Base-by-base conservation (phyloP, 2,113 vertebrate genomes). In the Falco punctatus region DNA sequence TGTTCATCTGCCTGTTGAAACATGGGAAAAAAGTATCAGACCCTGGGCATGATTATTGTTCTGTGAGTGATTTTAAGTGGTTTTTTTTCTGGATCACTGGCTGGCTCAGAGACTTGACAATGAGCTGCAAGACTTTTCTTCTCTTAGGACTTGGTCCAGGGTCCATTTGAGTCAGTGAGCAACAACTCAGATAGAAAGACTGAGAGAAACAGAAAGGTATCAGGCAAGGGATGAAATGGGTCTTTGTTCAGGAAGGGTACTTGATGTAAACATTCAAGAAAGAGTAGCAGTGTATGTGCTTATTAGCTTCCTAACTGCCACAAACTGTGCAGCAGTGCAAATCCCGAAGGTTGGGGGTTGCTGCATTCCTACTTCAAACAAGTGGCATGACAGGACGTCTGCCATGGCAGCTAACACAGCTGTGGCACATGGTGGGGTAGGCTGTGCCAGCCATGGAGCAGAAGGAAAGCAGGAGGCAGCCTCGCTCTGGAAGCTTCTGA, bases 361-460 rank as follows among this genome's bases (percentile, higher is more conserved):
- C 65, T 73, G 58, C 35, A 5, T 48, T 78, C 80, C 90, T 58
- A 28, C 27, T 73, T 67, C 65, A 19, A 40, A n/a, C 22, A 23
- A 64, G 28, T 0, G 13, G 78, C 40, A 15, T 1, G 11, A 6
- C 54, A 57, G 85, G 78, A 33, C 0, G 2, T 9, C 51, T 84
- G 80, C 67, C 82, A 21, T 2, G 52, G 91, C 77, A 91, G 82
- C 51, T 30, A 21, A 12, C 3, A 5, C 80, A 72, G 84, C 64
- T 1, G 0, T 0, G 5, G 88, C 73, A 65, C 83, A 6, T 0
- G 38, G 73, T 2, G 3, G 11, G 33, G 24, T 0, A 22, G 58
- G 67, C 81, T 58, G 44, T 58, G 74, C 87, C 78, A 81, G 72
- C 75, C 69, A 51, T 0, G 0, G 54, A 90, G 70, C 81, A 62